Percentiles rank a stretch among this genome's conserved stretches.
Conservation (phyloP, 2,113 vertebrate species). For the Chascanopsetta lugubris region DNA sequence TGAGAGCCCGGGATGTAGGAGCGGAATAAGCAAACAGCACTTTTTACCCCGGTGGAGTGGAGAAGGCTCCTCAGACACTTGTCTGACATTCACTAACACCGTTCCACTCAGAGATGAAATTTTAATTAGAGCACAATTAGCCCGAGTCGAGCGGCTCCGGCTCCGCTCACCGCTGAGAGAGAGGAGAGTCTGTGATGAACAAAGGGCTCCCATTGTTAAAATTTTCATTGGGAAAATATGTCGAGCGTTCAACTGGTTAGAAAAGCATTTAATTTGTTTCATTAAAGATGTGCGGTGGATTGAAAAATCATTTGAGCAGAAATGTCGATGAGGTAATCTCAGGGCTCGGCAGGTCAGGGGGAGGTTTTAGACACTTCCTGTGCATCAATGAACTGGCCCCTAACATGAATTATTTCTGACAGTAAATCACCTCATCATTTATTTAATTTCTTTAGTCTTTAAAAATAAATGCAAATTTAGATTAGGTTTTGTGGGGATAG, state of each 20-base stretch:
- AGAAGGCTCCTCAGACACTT: conserved; percentile 68
- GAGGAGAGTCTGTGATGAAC: conserved; percentile 35
- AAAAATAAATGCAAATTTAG: not conserved
- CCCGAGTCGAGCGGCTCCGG: conserved; percentile 29
- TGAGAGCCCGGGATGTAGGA: conserved; percentile 47
- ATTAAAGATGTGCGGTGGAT: conserved; percentile 38
- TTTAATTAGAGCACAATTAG: conserved; percentile 82
- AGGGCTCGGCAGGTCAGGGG: conserved; percentile 1
- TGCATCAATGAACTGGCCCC: not conserved
- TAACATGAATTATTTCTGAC: not conserved
- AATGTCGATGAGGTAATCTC: conserved; percentile 35
- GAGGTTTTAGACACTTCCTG: not conserved
- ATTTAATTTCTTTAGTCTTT: not conserved
- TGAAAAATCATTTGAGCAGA: conserved; percentile 46
- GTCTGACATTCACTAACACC: conserved; percentile 76
- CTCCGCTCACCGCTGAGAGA: conserved; percentile 40
- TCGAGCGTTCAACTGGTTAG: conserved; percentile 42
- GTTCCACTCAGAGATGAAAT: conserved; percentile 73
- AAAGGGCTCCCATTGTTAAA: conserved; percentile 42
- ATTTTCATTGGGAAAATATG: conserved; percentile 56
- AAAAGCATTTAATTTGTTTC: conserved; percentile 49
- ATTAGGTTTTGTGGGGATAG: too few species aligned
- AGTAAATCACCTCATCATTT: not conserved
- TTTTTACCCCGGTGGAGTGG: conserved; percentile 52
- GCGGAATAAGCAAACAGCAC: conserved; percentile 70